phyloP scores from a whole-genome alignment of 92 coral and sea anemone genomes.

The Parazoanthus darwini region DNA sequence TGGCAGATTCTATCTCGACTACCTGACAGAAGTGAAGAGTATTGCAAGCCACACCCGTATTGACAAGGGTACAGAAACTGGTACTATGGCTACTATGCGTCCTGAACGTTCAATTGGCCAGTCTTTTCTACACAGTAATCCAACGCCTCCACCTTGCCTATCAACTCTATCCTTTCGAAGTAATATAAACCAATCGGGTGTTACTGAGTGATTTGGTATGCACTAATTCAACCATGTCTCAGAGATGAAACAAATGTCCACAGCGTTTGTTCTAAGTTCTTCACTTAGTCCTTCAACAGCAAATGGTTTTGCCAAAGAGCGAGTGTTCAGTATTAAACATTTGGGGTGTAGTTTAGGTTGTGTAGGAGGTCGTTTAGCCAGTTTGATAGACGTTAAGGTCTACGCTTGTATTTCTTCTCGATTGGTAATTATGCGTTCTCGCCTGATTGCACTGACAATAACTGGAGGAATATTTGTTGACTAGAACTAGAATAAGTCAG shows the following conservation, averaged over 20 bases:
- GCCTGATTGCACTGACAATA: background rate
- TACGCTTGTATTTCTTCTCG: background rate
- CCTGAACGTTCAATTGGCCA: constrained; percentile 26
- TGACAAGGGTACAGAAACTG: too few relatives aligned
- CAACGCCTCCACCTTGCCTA: constrained; percentile 49
- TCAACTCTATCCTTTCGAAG: constrained; percentile 29
- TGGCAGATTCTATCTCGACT: too few relatives aligned
- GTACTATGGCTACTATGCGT: too few relatives aligned
- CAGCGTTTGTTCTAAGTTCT: constrained; percentile 24
- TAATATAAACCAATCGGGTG: constrained; percentile 34
- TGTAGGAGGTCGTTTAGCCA: too few relatives aligned
- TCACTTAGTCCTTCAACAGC: constrained; percentile 15
- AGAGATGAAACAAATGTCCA: constrained; percentile 24
- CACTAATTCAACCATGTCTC: constrained; percentile 49
- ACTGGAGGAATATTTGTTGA: constrained; percentile 7
- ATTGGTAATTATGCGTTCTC: constrained; percentile 5
- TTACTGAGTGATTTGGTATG: constrained; percentile 16
- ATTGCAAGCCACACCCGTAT: too few relatives aligned
- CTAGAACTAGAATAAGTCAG: background rate
- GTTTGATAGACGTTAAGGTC: too few relatives aligned
- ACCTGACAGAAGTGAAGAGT: too few relatives aligned
- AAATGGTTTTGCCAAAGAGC: constrained; percentile 30
- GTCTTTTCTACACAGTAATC: constrained; percentile 35
- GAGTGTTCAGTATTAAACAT: constrained; percentile 18
- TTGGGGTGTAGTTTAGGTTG: background rate